Base-by-base conservation (phyloP, 2,888 invertebrate species). In the Teinopalpus imperialis region DNA sequence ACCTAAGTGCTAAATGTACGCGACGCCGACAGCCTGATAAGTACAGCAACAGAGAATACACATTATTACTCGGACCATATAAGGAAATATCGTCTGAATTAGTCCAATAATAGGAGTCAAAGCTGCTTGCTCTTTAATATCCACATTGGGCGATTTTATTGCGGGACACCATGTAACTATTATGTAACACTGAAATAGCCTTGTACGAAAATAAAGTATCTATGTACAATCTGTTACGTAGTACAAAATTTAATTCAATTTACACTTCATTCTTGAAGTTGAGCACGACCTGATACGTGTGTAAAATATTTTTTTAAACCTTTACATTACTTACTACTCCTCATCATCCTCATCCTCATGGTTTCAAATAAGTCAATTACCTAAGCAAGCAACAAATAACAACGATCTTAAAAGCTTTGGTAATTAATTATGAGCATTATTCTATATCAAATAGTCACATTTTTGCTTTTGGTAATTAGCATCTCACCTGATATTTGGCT, bases 191-290 rank as follows among this genome's bases (percentile, higher is more conserved):
- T 42, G 48, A 48, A 48, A 41, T 27, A 61, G 63, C 76, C 74
- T 76, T 76, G 71, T 65, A 63, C 56, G 49, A 55, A 59, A 62
- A 67, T 66, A 62, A 49, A 46, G 21, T 36, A 10, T 30, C 49
- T 49, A 40, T 49, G 51, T 49, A 49, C 24, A 30, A 51, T 46
- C 31, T 37, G 39, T 54, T 55, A 52, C 51, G 48, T 44, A 31
- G 20, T 43, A 26, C 26, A 34, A 29, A 27, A 23, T 36, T 45
- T 45, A 44, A 43, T 43, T 44, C 20, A 32, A 46, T 46, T 52
- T 21, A 43, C 41, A 32, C 45, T 24, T 32, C 23, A 21, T 26
- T 35, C 42, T 16, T 35, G 29, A 48, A 37, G 18, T 39, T 20
- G 16, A 12, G 6, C 30, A 42, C 32, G 42, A 26, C 18, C 34